Percentiles rank a stretch among this genome's conserved stretches.
These are phyloP conservation scores for Pogoniulus pusillus DNA, from an alignment of 2,797 vertebrate genomes.

Conservation along the genomic window DNA sequence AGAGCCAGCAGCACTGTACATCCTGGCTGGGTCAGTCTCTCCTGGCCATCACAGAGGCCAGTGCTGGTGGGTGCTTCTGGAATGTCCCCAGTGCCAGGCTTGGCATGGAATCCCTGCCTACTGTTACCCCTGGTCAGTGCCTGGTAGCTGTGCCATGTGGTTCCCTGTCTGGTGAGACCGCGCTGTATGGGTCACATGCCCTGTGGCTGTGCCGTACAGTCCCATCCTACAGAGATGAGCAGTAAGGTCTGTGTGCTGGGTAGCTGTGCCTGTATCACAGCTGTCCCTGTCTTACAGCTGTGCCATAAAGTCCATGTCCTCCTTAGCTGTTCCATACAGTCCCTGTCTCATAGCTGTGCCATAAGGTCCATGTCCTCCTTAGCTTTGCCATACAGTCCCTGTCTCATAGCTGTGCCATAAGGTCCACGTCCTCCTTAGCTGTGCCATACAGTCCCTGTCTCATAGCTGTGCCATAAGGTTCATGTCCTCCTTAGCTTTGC, in stretches of 20 bases:
- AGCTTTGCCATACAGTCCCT: neutral
- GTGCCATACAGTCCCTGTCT: neutral
- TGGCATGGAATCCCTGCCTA: rapidly evolving
- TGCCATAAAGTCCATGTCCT: neutral
- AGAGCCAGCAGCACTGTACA: rapidly evolving
- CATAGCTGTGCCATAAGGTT: neutral
- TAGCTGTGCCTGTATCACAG: neutral
- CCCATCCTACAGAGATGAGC: neutral
- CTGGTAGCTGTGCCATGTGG: neutral
- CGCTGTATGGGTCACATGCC: neutral
- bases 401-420: neutral
- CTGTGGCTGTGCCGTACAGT: neutral
- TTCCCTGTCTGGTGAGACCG: neutral
- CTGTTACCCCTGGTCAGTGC: neutral
- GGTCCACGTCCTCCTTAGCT: neutral
- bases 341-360: neutral
- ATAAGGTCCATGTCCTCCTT: neutral
- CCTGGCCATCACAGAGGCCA: rapidly evolving
- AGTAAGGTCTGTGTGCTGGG: rapidly evolving
- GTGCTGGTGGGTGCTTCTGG: rapidly evolving
- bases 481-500: neutral
- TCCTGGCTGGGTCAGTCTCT: neutral
- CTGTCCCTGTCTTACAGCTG: neutral
- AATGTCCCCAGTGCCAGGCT: neutral
- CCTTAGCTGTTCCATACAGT: neutral